A percentile compares a stretch with the other conserved stretches of the same genome.
These are phyloP conservation scores for Sylvietta virens DNA, from an alignment of 2,113 vertebrate genomes.

Conservation along the genomic window DNA sequence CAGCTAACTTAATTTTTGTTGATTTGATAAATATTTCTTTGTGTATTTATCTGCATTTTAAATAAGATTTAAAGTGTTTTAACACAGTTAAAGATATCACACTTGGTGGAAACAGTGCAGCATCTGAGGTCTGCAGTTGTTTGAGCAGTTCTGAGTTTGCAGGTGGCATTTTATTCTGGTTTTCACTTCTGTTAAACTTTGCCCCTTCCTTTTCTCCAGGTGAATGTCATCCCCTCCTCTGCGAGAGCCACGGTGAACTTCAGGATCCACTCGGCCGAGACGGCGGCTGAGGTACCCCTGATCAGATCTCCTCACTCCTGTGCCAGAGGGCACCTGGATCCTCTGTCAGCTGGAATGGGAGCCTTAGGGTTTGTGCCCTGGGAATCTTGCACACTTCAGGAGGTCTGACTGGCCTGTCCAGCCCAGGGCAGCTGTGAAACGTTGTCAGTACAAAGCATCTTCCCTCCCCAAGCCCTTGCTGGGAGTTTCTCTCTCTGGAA, in stretches of 20 bases:
- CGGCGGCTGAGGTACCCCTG: slow-evolving; percentile 78
- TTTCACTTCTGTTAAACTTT: not conserved
- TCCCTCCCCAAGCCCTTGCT: not conserved
- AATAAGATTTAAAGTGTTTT: not conserved
- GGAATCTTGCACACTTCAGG: not conserved
- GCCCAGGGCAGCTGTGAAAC: not conserved
- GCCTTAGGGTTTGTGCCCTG: not conserved
- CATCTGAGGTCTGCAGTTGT: not conserved
- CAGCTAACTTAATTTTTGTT: not conserved
- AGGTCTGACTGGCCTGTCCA: not conserved
- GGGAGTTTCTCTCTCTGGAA: not conserved
- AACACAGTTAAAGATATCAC: not conserved
- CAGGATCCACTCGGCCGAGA: slow-evolving; percentile 87
- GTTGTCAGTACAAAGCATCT: not conserved
- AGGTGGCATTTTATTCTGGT: not conserved
- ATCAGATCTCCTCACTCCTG: fast-evolving
- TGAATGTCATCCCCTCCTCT: slow-evolving; percentile 81
- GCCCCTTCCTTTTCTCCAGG: slow-evolving; percentile 49
- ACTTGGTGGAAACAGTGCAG: not conserved
- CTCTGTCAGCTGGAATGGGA: not conserved
- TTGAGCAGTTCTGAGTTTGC: not conserved
- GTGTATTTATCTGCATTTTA: not conserved
- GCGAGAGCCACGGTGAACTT: slow-evolving; percentile 86
- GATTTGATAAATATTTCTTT: not conserved
- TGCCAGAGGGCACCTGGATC: not conserved